These are phyloP conservation scores for Drosophila anceps DNA, from an alignment of 2,888 invertebrate species.

Conservation along the genomic window DNA sequence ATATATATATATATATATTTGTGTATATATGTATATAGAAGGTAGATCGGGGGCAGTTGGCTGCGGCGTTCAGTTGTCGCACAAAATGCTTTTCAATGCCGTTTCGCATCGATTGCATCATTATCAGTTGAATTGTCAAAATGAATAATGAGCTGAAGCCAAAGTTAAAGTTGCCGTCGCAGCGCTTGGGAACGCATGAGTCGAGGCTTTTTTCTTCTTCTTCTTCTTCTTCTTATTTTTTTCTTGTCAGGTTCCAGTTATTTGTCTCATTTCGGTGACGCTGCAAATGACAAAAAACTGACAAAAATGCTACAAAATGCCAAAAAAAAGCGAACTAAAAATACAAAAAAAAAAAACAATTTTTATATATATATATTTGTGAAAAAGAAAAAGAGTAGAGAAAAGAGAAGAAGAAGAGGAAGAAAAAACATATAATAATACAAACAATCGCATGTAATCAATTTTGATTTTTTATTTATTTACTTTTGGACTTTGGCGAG, in stretches of 20 bases:
- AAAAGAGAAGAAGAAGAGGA: constrained; percentile 4
- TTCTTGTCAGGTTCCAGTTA: constrained; percentile 37
- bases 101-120: constrained; percentile 83
- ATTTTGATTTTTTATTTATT: constrained; percentile 29
- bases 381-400: not conserved
- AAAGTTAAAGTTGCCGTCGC: constrained; percentile 1
- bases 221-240: not conserved
- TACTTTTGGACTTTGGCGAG: not conserved
- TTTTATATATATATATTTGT: no score
- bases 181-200: constrained; percentile 32
- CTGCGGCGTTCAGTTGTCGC: constrained; percentile 48
- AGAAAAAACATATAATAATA: constrained; percentile 21
- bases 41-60: constrained; percentile 1
- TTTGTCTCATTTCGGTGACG: constrained; percentile 56
- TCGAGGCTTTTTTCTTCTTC: constrained; percentile 29
- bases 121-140: constrained; percentile 85
- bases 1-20: no score
- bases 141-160: constrained; percentile 82
- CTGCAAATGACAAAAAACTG: constrained; percentile 73
- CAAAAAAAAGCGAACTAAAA: constrained; percentile 29
- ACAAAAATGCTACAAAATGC: constrained; percentile 69
- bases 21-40: no score
- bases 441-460: constrained; percentile 48
- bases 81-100: constrained; percentile 76
- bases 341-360: not conserved